Percentiles rank a stretch among this genome's conserved stretches.
These are phyloP conservation scores for Corythornis cristatus DNA, from an alignment of 2,113 vertebrate species.

Conservation along the genomic window DNA sequence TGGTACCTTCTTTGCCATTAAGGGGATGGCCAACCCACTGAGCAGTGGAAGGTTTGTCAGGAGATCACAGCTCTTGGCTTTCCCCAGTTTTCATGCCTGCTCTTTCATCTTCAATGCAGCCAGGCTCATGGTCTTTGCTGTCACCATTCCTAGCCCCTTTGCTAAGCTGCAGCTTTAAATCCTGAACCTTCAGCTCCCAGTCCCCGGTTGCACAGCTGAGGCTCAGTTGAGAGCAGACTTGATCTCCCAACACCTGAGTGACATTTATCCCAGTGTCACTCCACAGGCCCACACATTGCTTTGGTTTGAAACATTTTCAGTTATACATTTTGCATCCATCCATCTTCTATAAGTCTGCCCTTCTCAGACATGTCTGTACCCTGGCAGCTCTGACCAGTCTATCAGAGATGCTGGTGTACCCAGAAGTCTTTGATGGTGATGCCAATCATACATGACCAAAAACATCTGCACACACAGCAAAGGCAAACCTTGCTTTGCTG, in stretches of 20 bases:
- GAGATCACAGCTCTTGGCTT: neutral
- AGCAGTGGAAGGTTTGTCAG: neutral
- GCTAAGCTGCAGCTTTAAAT: neutral
- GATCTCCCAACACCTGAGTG: neutral
- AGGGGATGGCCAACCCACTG: neutral
- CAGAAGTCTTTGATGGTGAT: neutral
- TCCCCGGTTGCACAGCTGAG: neutral
- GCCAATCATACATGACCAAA: neutral
- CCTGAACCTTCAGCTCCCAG: neutral
- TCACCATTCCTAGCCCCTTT: neutral
- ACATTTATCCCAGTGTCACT: neutral
- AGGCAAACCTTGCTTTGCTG: neutral
- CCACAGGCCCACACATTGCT: accelerated
- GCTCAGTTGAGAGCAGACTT: neutral
- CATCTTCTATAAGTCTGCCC: neutral
- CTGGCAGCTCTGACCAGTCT: neutral
- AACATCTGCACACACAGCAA: neutral
- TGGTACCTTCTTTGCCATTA: neutral
- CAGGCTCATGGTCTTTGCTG: neutral
- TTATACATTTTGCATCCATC: neutral
- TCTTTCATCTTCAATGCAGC: neutral
- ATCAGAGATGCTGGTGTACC: neutral
- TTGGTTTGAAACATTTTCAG: neutral
- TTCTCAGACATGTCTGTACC: neutral
- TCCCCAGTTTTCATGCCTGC: neutral